A percentile compares a stretch with the other conserved stretches of the same genome.
phyloP scores from a whole-genome alignment of 92 coral and sea anemone genomes.

The Porites cylindrica region DNA sequence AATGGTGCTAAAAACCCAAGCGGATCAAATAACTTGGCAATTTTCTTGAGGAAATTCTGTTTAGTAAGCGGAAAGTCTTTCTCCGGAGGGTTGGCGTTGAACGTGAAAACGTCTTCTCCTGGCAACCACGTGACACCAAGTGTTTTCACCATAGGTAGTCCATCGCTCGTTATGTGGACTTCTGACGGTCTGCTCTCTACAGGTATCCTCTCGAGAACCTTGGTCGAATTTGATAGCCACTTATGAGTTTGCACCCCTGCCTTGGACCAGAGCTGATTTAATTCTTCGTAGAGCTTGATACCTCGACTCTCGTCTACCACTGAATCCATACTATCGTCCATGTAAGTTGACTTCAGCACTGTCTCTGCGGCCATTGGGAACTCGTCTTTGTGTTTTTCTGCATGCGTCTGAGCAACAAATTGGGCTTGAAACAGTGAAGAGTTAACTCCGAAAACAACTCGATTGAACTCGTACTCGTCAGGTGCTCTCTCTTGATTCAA shows the following conservation, averaged over 20 bases:
- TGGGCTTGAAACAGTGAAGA: slow-evolving; percentile 70
- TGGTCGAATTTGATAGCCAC: no score
- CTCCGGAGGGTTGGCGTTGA: slow-evolving; percentile 51
- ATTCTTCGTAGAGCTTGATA: slow-evolving; percentile 51
- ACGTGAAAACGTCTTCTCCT: slow-evolving; percentile 45
- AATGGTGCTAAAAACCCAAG: slow-evolving; percentile 73
- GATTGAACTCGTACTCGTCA: no score
- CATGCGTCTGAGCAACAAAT: not conserved
- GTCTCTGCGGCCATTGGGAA: slow-evolving; percentile 68
- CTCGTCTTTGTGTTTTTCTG: not conserved
- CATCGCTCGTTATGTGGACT: not conserved
- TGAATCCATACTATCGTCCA: slow-evolving; percentile 21
- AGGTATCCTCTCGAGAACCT: no score
- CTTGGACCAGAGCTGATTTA: no score
- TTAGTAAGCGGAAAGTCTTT: slow-evolving; percentile 37
- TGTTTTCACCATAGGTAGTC: no score
- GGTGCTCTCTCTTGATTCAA: not conserved
- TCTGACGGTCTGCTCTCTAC: slow-evolving; percentile 51
- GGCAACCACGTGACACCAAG: no score
- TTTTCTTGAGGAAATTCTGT: slow-evolving; percentile 62
- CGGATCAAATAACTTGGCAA: slow-evolving; percentile 71
- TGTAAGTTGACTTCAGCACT: slow-evolving; percentile 55
- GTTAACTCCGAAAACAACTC: no score
- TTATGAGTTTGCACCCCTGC: no score
- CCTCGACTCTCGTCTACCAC: slow-evolving; percentile 36